Conservation (phyloP, 2,888 invertebrate genomes). For the Gnatocerus cornutus region DNA sequence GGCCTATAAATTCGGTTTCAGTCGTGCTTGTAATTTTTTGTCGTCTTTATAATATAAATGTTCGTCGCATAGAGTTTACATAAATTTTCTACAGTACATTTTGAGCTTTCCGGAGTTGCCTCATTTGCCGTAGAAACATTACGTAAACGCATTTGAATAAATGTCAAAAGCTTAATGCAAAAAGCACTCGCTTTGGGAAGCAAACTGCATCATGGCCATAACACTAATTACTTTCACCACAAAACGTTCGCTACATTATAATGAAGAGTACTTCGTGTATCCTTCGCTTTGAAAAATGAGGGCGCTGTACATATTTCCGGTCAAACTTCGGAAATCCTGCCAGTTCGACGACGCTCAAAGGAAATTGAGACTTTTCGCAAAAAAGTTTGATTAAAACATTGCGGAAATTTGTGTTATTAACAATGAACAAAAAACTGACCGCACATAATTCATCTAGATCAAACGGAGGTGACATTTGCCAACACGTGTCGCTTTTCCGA, state of each 20-base stretch:
- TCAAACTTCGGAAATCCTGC: neutral
- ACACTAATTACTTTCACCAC: slow-evolving; percentile 25
- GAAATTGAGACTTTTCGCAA: neutral
- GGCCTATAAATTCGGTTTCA: slow-evolving; percentile 7
- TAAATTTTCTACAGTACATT: slow-evolving; percentile 4
- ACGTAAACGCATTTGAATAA: slow-evolving; percentile 20
- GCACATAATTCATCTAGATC: too few relatives aligned
- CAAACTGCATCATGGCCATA: slow-evolving; percentile 22
- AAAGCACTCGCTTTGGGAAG: slow-evolving; percentile 18
- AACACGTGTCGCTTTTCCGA: neutral
- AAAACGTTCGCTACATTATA: slow-evolving; percentile 16
- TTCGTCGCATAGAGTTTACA: slow-evolving; percentile 4
- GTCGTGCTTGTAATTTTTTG: slow-evolving; percentile 5
- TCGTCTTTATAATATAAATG: slow-evolving; percentile 8
- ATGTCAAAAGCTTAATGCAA: slow-evolving; percentile 22
- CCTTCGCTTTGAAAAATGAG: neutral
- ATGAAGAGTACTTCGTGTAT: slow-evolving; percentile 1
- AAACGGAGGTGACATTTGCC: neutral
- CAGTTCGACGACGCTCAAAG: neutral
- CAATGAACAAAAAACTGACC: neutral
- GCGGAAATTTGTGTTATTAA: too few relatives aligned
- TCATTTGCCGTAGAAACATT: slow-evolving; percentile 9
- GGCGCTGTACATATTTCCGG: neutral
- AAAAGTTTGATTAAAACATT: neutral
- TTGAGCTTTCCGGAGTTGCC: slow-evolving; percentile 6